phyloP scores from a whole-genome alignment of 2,113 vertebrate genomes.

The Machaerirhynchus nigripectus region DNA sequence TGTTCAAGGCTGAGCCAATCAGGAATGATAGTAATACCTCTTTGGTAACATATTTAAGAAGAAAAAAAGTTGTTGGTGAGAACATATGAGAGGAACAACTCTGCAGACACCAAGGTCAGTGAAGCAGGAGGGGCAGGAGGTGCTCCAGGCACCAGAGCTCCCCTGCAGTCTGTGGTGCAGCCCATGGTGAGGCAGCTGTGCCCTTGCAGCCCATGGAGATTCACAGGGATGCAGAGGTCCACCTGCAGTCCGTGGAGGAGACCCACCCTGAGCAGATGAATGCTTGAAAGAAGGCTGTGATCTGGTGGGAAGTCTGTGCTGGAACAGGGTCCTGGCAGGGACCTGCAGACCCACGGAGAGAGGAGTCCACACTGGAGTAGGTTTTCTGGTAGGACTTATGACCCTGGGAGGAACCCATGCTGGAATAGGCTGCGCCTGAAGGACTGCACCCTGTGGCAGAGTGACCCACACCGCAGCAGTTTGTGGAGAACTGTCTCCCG shows the following conservation, averaged over 20 bases:
- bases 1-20: neutral
- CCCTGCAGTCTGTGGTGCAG: neutral
- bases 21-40: neutral
- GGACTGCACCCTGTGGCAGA: neutral
- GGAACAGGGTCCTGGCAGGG: neutral
- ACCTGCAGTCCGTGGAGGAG: neutral
- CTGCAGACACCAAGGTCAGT: neutral
- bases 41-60: neutral
- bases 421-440: neutral
- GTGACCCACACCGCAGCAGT: neutral
- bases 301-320: accelerated
- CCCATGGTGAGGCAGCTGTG: neutral
- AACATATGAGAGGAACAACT: neutral
- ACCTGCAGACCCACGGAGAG: accelerated
- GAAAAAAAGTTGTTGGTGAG: neutral
- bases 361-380: accelerated
- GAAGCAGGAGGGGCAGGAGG: neutral
- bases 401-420: too few relatives aligned
- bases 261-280: neutral
- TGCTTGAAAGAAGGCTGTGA: neutral
- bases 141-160: neutral
- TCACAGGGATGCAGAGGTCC: neutral
- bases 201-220: neutral
- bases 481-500: neutral
- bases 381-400: neutral